These are phyloP conservation scores for Leptinotarsa lineolata DNA, from an alignment of 1,140 invertebrate genomes.

Conservation along the genomic window DNA sequence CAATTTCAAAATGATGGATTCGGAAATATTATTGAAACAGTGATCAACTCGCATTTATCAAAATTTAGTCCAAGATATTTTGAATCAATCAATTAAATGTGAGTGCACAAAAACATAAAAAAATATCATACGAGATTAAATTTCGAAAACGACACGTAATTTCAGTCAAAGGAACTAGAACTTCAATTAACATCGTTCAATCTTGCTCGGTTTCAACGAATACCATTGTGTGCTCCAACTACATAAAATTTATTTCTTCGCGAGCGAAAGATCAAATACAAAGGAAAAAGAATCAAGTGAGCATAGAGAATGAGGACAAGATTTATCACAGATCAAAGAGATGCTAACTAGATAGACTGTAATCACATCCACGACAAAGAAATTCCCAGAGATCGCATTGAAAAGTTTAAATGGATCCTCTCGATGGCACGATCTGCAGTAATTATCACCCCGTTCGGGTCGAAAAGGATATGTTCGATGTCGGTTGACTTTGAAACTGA, in stretches of 20 bases:
- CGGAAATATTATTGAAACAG: too few relatives aligned
- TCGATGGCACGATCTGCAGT: background rate
- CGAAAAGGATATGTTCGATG: background rate
- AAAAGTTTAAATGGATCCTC: background rate
- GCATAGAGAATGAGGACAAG: background rate
- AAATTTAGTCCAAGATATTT: too few relatives aligned
- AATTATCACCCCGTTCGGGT: background rate
- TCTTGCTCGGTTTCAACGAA: too few relatives aligned
- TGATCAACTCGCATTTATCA: too few relatives aligned
- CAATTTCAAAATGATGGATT: too few relatives aligned
- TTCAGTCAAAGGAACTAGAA: too few relatives aligned
- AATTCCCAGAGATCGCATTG: background rate
- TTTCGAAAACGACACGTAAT: too few relatives aligned
- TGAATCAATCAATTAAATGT: too few relatives aligned
- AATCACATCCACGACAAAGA: background rate
- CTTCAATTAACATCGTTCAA: too few relatives aligned
- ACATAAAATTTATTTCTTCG: background rate
- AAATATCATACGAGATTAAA: too few relatives aligned
- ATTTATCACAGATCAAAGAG: conserved; percentile 5
- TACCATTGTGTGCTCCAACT: background rate
- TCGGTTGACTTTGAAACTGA: background rate
- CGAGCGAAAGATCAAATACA: background rate
- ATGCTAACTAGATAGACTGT: conserved; percentile 1
- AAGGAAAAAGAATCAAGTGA: background rate
- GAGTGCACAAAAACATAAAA: too few relatives aligned